Percentiles rank a stretch among this genome's conserved stretches.
Conservation (phyloP, 2,797 vertebrate genomes). For the Poeciliopsis infans region DNA sequence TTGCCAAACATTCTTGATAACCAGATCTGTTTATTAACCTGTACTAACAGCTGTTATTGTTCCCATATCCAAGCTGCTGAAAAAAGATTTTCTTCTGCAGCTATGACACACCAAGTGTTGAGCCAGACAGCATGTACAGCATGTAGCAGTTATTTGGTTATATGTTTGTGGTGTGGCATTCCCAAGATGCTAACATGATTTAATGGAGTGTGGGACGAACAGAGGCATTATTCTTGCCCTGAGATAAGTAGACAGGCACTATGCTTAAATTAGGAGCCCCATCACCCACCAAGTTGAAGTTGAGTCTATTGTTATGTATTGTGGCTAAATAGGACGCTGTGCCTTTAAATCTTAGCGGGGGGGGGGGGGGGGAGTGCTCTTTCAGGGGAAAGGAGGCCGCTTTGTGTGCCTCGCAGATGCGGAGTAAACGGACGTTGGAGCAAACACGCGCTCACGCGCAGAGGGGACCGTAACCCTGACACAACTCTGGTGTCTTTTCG, state of each 20-base stretch:
- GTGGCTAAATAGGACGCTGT: slow-evolving; percentile 42
- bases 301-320: slow-evolving; percentile 16
- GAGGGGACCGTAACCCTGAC: slow-evolving; percentile 5
- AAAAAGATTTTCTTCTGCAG: not conserved
- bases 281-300: slow-evolving; percentile 27
- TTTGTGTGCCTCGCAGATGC: slow-evolving; percentile 58
- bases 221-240: not conserved
- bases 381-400: slow-evolving; percentile 29
- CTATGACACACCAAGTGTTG: too few relatives aligned
- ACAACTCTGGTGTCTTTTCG: slow-evolving; percentile 7
- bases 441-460: not conserved
- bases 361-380: slow-evolving; percentile 47
- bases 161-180: not conserved
- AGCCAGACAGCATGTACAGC: not conserved
- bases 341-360: slow-evolving; percentile 73
- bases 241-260: not conserved
- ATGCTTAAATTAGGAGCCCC: not conserved
- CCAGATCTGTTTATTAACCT: not conserved
- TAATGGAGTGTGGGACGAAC: not conserved
- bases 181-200: not conserved
- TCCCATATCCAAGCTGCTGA: not conserved
- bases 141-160: not conserved
- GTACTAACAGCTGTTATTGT: not conserved
- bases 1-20: not conserved
- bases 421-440: slow-evolving; percentile 45